Evolutionary conservation across 2,113 vertebrate genomes (phyloP).

Genomic region (Oxyruncus cristatus): DNA sequence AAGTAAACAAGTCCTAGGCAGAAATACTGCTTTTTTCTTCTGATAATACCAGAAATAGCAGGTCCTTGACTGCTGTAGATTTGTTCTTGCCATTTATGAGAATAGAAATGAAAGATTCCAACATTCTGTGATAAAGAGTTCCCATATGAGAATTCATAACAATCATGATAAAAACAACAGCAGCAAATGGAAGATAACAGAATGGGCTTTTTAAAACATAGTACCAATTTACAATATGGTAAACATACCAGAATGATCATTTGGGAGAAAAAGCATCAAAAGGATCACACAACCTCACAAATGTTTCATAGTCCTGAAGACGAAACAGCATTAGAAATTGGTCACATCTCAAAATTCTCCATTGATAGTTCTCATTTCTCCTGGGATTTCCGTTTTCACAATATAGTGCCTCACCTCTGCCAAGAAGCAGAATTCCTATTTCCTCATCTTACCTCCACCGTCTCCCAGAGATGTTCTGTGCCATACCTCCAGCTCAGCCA

Average conservation of each 20-base stretch:
- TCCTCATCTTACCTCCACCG: not conserved
- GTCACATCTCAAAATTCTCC: not conserved
- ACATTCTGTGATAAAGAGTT: not conserved
- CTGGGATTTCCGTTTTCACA: not conserved
- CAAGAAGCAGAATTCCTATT: not conserved
- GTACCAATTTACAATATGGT: not conserved
- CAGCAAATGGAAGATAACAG: not conserved
- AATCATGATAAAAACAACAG: not conserved
- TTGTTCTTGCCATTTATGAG: not conserved
- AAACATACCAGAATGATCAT: not conserved
- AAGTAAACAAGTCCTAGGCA: not conserved
- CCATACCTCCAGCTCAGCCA: not conserved
- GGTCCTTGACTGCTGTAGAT: not conserved
- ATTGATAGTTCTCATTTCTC: not conserved
- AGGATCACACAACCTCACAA: not conserved
- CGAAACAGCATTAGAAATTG: not conserved
- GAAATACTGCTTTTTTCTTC: not conserved
- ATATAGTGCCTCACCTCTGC: not conserved
- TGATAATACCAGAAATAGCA: not conserved
- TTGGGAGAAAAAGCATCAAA: not conserved
- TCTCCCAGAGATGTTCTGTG: not conserved
- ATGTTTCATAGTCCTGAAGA: not conserved
- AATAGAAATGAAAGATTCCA: not conserved
- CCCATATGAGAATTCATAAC: not conserved
- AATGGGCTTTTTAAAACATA: not conserved